phyloP scores from a whole-genome alignment of 2,888 invertebrate species.

The Epinotia nisella region DNA sequence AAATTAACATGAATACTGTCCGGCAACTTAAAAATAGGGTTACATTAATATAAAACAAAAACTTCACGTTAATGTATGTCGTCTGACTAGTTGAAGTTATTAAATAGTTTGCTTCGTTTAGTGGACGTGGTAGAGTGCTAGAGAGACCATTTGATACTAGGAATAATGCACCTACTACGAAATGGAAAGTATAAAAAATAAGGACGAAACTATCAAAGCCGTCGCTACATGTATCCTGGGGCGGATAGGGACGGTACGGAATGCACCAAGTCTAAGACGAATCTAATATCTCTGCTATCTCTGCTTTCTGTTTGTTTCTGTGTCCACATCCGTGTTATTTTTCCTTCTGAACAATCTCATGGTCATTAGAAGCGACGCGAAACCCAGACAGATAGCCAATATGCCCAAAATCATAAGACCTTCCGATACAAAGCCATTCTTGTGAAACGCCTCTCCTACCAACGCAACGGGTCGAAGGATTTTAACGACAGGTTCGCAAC shows the following conservation, averaged over 20 bases:
- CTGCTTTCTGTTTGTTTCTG: constrained; percentile 68
- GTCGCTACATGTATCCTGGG: constrained; percentile 14
- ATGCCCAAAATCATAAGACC: constrained; percentile 69
- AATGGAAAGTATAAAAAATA: constrained; percentile 44
- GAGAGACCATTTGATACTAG: constrained; percentile 49
- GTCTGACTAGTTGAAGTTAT: constrained; percentile 56
- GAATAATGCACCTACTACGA: constrained; percentile 42
- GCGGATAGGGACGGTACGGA: constrained; percentile 46
- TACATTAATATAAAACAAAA: constrained; percentile 46
- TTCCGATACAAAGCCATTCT: constrained; percentile 54
- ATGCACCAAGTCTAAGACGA: constrained; percentile 4
- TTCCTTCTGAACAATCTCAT: constrained; percentile 65
- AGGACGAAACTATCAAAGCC: constrained; percentile 32
- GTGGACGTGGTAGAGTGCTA: constrained; percentile 53
- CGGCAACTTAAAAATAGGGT: constrained; percentile 51
- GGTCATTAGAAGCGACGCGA: constrained; percentile 71
- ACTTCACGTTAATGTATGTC: constrained; percentile 49
- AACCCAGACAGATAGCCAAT: constrained; percentile 64
- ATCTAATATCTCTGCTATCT: constrained; percentile 61
- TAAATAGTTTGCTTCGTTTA: constrained; percentile 22
- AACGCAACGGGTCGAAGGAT: constrained; percentile 76
- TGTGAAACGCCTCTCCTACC: constrained; percentile 60
- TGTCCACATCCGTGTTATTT: constrained; percentile 54
- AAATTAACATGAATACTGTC: constrained; percentile 57
- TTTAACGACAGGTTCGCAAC: constrained; percentile 84